Evolutionary conservation across 1,140 invertebrate genomes (phyloP).

Genomic region (Druon quercuslanigerum): DNA sequence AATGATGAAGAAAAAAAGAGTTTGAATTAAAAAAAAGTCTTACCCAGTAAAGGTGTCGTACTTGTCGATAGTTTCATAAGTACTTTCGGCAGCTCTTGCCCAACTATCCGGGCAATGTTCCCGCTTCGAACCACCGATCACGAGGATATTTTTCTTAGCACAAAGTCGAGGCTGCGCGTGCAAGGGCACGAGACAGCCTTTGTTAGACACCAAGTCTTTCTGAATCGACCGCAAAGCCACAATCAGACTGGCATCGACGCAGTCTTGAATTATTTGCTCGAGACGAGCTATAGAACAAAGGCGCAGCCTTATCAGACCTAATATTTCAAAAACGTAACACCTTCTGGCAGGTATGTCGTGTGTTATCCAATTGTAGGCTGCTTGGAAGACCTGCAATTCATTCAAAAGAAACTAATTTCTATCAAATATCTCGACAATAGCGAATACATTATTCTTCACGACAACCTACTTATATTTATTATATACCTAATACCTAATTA

Average conservation of each 20-base stretch:
- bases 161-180: constrained; percentile 85
- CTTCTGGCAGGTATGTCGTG: constrained; percentile 87
- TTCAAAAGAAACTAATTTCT: too few relatives aligned
- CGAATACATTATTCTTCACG: too few relatives aligned
- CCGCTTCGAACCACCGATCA: constrained; percentile 92
- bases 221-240: constrained; percentile 88
- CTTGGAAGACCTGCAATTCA: constrained; percentile 85
- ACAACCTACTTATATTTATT: too few relatives aligned
- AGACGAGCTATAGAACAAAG: constrained; percentile 89
- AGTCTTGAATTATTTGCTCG: constrained; percentile 87
- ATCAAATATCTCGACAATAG: too few relatives aligned
- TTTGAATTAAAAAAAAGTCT: not conserved
- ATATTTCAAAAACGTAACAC: constrained; percentile 90
- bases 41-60: constrained; percentile 87
- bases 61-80: constrained; percentile 87
- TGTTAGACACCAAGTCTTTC: constrained; percentile 86
- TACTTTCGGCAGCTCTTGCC: constrained; percentile 82
- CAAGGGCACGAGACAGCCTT: constrained; percentile 86
- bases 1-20: not conserved
- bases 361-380: constrained; percentile 92
- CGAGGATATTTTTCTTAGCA: constrained; percentile 91
- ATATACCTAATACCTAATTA: too few relatives aligned
- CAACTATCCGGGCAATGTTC: constrained; percentile 81
- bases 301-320: constrained; percentile 89
- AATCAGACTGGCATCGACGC: constrained; percentile 87